Evolutionary conservation across 2,797 vertebrate species (phyloP).

Genomic region (Capromys pilorides): DNA sequence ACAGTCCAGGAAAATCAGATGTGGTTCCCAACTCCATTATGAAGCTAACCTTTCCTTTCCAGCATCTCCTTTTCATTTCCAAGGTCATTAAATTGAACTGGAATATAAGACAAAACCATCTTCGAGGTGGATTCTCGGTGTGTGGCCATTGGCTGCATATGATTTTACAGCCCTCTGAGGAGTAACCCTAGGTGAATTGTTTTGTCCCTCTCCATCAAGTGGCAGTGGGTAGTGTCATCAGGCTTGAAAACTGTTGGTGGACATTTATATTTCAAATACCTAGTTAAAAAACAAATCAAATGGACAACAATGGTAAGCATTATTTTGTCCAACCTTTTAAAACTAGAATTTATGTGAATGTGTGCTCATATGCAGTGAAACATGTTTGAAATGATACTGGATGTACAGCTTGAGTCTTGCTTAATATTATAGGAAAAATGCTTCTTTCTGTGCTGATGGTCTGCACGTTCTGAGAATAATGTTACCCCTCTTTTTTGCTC

Average conservation of each 20-base stretch:
- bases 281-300: background rate
- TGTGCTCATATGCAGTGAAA: background rate
- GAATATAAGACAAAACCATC: background rate
- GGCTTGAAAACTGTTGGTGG: background rate
- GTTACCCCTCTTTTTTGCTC: background rate
- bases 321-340: background rate
- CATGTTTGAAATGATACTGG: background rate
- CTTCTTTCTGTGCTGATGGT: background rate
- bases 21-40: slow-evolving; percentile 52
- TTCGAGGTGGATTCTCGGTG: background rate
- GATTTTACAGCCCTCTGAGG: background rate
- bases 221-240: background rate
- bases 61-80: background rate
- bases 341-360: background rate
- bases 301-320: background rate
- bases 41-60: slow-evolving; percentile 21
- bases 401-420: background rate
- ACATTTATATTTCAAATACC: background rate
- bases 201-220: background rate
- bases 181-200: background rate
- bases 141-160: background rate
- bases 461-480: background rate
- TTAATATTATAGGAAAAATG: background rate
- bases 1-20: slow-evolving; percentile 56
- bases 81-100: slow-evolving; percentile 36